Percentiles rank a stretch among this genome's conserved stretches.
Evolutionary conservation across 1,140 invertebrate species (phyloP).

Genomic region (Telenomus remus): DNA sequence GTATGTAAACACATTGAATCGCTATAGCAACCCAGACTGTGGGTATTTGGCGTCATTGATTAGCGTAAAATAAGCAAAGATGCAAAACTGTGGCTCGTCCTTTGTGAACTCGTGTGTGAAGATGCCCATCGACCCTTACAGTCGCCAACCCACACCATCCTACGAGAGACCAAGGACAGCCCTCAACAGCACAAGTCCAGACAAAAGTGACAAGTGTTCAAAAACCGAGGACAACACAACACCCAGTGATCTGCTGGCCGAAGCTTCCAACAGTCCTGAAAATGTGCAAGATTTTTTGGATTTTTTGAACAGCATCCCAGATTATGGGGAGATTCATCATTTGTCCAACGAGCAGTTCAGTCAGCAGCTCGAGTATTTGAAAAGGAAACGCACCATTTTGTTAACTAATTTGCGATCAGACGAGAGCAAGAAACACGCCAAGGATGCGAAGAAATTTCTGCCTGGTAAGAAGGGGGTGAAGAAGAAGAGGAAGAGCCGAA

Average conservation of each 20-base stretch:
- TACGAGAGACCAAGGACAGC: slow-evolving; percentile 77
- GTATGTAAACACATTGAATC: slow-evolving; percentile 21
- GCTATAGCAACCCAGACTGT: slow-evolving; percentile 37
- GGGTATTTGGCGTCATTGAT: slow-evolving; percentile 43
- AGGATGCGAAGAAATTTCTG: slow-evolving; percentile 7
- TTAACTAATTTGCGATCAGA: slow-evolving; percentile 72
- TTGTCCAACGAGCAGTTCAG: slow-evolving; percentile 82
- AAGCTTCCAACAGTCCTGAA: slow-evolving; percentile 51
- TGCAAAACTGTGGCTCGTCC: slow-evolving; percentile 63
- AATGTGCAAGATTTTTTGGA: slow-evolving; percentile 77
- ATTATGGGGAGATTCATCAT: slow-evolving; percentile 82
- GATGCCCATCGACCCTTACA: slow-evolving; percentile 80
- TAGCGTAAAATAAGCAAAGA: slow-evolving; percentile 62
- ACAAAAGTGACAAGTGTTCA: slow-evolving; percentile 52
- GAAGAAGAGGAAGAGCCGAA: slow-evolving; percentile 39
- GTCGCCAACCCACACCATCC: slow-evolving; percentile 78
- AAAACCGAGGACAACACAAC: slow-evolving; percentile 36
- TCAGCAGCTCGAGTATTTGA: slow-evolving; percentile 79
- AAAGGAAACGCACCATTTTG: slow-evolving; percentile 79
- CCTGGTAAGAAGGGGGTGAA: slow-evolving; percentile 19
- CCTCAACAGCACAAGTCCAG: slow-evolving; percentile 61
- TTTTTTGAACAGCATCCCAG: slow-evolving; percentile 82
- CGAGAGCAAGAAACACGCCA: slow-evolving; percentile 30
- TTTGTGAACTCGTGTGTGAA: slow-evolving; percentile 79
- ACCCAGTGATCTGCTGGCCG: slow-evolving; percentile 43